Percentiles rank a stretch among this genome's conserved stretches.
Conservation (phyloP, 1,140 invertebrate species). For the Drosophila sproati region DNA sequence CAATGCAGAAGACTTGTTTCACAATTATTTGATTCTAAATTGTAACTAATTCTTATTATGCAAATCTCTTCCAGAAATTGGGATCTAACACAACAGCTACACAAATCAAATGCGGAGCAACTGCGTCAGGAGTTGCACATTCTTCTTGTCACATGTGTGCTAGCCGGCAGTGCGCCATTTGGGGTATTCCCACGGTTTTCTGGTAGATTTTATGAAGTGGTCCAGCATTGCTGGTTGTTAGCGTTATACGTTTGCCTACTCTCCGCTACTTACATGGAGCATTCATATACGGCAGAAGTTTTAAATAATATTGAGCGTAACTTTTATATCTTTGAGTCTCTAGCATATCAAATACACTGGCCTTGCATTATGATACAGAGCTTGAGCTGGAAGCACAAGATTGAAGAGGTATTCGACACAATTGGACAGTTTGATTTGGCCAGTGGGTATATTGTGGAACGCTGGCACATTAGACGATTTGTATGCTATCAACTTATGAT, state of each 20-base stretch:
- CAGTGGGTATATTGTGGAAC: constrained; percentile 29
- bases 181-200: constrained; percentile 26
- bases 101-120: constrained; percentile 11
- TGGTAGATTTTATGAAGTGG: neutral
- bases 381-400: constrained; percentile 32
- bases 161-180: constrained; percentile 47
- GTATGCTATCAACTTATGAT: constrained; percentile 26
- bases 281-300: neutral
- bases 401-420: constrained; percentile 19
- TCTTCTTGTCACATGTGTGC: constrained; percentile 48
- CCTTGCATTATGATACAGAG: constrained; percentile 40
- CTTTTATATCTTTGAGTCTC: constrained; percentile 47
- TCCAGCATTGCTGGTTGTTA: constrained; percentile 53
- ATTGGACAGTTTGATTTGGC: constrained; percentile 48
- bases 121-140: constrained; percentile 24
- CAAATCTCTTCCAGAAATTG: constrained; percentile 2
- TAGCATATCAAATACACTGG: constrained; percentile 50
- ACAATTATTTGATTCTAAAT: too few relatives aligned
- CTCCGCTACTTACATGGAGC: constrained; percentile 46
- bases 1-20: too few relatives aligned
- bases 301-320: constrained; percentile 47
- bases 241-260: constrained; percentile 39
- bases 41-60: too few relatives aligned
- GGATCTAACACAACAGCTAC: constrained; percentile 27
- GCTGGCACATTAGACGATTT: constrained; percentile 7